These are phyloP conservation scores for Peromyscus leucopus DNA, from an alignment of 2,113 vertebrate species.

Conservation along the genomic window DNA sequence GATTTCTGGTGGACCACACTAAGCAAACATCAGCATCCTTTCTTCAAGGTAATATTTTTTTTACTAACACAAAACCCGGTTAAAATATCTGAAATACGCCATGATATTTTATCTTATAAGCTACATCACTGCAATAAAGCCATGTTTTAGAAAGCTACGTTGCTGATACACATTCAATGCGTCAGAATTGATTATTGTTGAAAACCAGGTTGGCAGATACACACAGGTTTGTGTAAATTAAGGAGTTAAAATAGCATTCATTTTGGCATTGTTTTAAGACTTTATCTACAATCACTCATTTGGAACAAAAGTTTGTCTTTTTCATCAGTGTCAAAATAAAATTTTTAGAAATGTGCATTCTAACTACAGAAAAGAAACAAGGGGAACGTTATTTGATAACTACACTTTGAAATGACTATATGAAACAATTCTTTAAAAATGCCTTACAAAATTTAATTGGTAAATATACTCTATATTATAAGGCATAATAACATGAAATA, in stretches of 20 bases:
- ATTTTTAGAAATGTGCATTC: constrained; percentile 19
- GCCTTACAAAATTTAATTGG: constrained; percentile 46
- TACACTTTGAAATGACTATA: constrained; percentile 45
- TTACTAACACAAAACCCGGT: neutral
- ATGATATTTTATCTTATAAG: neutral
- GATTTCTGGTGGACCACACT: neutral
- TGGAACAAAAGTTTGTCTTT: constrained; percentile 29
- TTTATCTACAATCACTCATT: neutral
- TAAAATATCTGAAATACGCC: neutral
- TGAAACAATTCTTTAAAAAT: constrained; percentile 26
- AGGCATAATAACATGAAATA: constrained; percentile 60
- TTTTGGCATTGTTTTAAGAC: neutral
- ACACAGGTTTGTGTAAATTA: neutral
- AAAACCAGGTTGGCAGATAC: neutral
- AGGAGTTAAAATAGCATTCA: neutral
- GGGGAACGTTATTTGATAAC: neutral
- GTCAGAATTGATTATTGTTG: neutral
- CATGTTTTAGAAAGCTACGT: neutral
- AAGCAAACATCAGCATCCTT: neutral
- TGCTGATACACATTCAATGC: neutral
- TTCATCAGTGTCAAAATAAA: neutral
- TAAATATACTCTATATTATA: constrained; percentile 60
- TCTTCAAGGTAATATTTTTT: neutral
- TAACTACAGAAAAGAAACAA: constrained; percentile 9
- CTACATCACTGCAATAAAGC: neutral